These are phyloP conservation scores for Smithornis capensis DNA, from an alignment of 2,113 vertebrate genomes.

Conservation along the genomic window DNA sequence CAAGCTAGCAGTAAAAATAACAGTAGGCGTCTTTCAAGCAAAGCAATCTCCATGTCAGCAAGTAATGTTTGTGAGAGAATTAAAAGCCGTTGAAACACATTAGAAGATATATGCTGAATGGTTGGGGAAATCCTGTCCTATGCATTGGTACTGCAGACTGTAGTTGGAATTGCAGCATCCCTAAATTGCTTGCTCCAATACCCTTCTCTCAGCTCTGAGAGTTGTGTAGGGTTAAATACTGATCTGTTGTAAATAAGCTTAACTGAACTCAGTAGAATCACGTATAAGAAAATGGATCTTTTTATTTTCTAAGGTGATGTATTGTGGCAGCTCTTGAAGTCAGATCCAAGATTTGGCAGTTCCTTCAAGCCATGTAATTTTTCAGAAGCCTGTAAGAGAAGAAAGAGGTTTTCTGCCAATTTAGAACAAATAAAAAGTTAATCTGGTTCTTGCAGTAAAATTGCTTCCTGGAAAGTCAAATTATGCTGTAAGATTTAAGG, in stretches of 20 bases:
- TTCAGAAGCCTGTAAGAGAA: neutral
- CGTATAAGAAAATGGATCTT: neutral
- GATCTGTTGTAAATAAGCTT: neutral
- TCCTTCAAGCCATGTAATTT: neutral
- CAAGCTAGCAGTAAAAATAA: neutral
- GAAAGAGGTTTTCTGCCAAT: neutral
- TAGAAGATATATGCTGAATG: neutral
- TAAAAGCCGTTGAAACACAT: neutral
- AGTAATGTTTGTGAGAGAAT: constrained; percentile 3
- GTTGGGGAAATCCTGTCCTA: neutral
- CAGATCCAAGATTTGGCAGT: neutral
- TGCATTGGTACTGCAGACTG: neutral
- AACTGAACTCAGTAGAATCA: neutral
- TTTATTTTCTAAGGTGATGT: neutral
- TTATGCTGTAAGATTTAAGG: neutral
- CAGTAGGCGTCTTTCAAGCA: neutral
- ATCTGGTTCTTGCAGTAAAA: neutral
- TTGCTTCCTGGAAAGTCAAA: neutral
- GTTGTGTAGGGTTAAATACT: neutral
- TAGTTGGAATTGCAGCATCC: neutral
- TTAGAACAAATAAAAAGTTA: neutral
- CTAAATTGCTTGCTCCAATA: neutral
- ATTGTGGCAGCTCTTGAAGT: neutral
- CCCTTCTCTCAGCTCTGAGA: neutral
- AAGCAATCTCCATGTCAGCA: neutral